A percentile compares a stretch with the other conserved stretches of the same genome.
These are phyloP conservation scores for Ridgeia piscesae DNA, from an alignment of 1,140 invertebrate species.

Conservation along the genomic window DNA sequence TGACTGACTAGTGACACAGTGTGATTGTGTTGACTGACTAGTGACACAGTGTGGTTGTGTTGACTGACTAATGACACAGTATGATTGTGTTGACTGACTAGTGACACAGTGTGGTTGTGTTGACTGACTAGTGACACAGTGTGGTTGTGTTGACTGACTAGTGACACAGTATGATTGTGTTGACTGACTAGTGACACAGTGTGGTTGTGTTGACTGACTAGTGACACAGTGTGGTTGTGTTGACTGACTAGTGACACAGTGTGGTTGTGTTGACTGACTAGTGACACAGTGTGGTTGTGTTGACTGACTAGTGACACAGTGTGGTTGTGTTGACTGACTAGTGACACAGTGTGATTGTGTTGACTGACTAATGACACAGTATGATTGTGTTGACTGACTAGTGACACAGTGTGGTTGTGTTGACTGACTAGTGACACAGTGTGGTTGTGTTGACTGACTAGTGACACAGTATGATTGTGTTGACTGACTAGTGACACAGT, in stretches of 20 bases:
- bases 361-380: too few relatives aligned
- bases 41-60: not conserved
- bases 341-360: too few relatives aligned
- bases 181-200: not conserved
- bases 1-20: too few relatives aligned
- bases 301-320: not conserved
- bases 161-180: not conserved
- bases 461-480: too few relatives aligned
- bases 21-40: not conserved
- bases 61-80: not conserved
- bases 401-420: not conserved
- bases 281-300: not conserved
- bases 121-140: too few relatives aligned
- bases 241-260: too few relatives aligned
- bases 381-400: not conserved
- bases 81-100: not conserved
- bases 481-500: too few relatives aligned
- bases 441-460: not conserved
- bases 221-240: too few relatives aligned
- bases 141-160: not conserved
- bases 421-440: not conserved
- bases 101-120: too few relatives aligned
- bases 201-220: not conserved
- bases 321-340: not conserved
- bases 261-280: not conserved